Evolutionary conservation across 1,140 invertebrate genomes (phyloP).

Genomic region (Micrasema longulum): DNA sequence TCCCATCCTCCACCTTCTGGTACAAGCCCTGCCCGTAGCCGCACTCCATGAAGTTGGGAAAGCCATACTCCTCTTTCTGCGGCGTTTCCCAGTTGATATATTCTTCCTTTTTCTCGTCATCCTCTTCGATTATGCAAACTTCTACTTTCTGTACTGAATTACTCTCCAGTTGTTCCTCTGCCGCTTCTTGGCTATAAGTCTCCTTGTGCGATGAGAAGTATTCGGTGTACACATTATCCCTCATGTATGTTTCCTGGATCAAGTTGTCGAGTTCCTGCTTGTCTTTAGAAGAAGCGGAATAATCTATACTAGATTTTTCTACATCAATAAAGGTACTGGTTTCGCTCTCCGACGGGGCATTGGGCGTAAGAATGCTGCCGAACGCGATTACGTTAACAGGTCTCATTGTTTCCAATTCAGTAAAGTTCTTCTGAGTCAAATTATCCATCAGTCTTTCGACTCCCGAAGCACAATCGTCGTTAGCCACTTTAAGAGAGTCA

Average conservation of each 20-base stretch:
- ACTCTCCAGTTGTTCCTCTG: slow-evolving; percentile 45
- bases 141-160: slow-evolving; percentile 56
- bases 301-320: slow-evolving; percentile 30
- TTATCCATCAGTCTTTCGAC: slow-evolving; percentile 42
- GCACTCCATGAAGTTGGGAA: slow-evolving; percentile 65
- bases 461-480: slow-evolving; percentile 18
- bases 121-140: slow-evolving; percentile 57
- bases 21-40: slow-evolving; percentile 56
- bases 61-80: slow-evolving; percentile 64
- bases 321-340: slow-evolving; percentile 56
- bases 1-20: slow-evolving; percentile 22
- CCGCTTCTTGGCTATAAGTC: slow-evolving; percentile 59
- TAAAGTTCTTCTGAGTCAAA: slow-evolving; percentile 55
- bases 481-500: slow-evolving; percentile 3
- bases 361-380: slow-evolving; percentile 57
- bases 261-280: slow-evolving; percentile 60
- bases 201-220: slow-evolving; percentile 65
- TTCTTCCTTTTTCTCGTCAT: slow-evolving; percentile 58
- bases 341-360: slow-evolving; percentile 56
- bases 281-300: slow-evolving; percentile 61
- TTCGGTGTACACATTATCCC: slow-evolving; percentile 64
- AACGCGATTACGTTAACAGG: slow-evolving; percentile 65
- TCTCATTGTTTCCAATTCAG: slow-evolving; percentile 59
- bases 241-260: slow-evolving; percentile 66
- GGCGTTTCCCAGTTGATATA: slow-evolving; percentile 63